phyloP scores from a whole-genome alignment of 2,113 vertebrate species.

The Canis aureus region DNA sequence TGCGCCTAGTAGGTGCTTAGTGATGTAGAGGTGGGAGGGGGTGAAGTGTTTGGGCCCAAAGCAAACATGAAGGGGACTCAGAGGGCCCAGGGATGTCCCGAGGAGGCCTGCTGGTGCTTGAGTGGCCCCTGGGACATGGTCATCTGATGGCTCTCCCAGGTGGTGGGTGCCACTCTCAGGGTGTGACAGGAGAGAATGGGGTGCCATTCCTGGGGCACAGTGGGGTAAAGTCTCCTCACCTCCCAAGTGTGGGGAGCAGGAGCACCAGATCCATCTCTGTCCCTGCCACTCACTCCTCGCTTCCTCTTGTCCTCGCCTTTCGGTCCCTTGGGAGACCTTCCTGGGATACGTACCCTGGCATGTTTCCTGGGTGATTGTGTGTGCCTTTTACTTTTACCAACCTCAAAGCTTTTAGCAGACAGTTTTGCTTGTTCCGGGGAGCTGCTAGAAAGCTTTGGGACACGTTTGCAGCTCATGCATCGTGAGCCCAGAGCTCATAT shows the following conservation, averaged over 20 bases:
- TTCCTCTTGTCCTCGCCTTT: neutral
- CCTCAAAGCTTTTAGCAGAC: neutral
- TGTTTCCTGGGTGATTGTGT: neutral
- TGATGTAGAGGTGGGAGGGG: neutral
- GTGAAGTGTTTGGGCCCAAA: neutral
- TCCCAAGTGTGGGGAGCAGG: neutral
- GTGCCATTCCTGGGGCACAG: fast-evolving
- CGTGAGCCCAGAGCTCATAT: neutral
- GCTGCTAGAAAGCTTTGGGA: neutral
- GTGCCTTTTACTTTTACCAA: neutral
- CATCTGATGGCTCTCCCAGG: neutral
- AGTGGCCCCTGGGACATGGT: neutral
- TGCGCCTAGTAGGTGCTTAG: neutral
- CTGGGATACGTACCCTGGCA: neutral
- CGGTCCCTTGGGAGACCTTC: neutral
- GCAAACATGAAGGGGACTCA: neutral
- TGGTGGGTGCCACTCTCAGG: neutral
- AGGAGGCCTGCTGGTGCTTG: neutral
- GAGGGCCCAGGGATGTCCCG: neutral
- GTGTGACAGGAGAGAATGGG: neutral
- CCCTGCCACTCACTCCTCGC: neutral
- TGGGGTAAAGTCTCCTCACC: fast-evolving
- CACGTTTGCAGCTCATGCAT: neutral
- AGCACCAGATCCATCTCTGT: neutral
- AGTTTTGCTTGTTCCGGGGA: neutral